Evolutionary conservation across 1,140 invertebrate genomes (phyloP).

Genomic region (Calliphora vicina): DNA sequence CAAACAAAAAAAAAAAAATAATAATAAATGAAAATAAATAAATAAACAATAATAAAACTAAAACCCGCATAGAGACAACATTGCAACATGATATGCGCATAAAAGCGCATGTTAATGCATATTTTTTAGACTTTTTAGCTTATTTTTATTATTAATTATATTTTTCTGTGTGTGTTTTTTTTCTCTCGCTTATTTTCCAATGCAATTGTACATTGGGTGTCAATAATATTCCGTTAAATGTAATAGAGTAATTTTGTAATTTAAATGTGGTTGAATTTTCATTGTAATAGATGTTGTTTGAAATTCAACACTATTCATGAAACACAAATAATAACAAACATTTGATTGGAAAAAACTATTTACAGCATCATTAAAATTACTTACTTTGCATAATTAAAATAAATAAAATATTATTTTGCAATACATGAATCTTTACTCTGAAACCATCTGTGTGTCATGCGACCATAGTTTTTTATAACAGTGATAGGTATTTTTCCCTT

Average conservation of each 20-base stretch:
- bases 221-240: background rate
- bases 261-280: background rate
- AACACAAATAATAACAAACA: no score
- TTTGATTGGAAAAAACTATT: no score
- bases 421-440: no score
- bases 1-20: background rate
- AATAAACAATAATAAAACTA: background rate
- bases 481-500: no score
- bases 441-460: no score
- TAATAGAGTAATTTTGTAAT: background rate
- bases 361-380: no score
- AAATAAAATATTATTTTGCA: no score
- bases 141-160: slow-evolving; percentile 30
- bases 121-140: slow-evolving; percentile 24
- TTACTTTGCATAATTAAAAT: no score
- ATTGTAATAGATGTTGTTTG: no score
- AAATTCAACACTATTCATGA: no score
- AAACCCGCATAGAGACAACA: slow-evolving; percentile 25
- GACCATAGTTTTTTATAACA: no score
- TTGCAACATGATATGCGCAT: slow-evolving; percentile 32
- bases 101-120: slow-evolving; percentile 26
- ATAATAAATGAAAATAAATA: no score
- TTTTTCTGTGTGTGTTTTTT: background rate
- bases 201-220: background rate
- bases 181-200: background rate